phyloP scores from a whole-genome alignment of 1,140 invertebrate genomes.

The Phocides pigmalion region DNA sequence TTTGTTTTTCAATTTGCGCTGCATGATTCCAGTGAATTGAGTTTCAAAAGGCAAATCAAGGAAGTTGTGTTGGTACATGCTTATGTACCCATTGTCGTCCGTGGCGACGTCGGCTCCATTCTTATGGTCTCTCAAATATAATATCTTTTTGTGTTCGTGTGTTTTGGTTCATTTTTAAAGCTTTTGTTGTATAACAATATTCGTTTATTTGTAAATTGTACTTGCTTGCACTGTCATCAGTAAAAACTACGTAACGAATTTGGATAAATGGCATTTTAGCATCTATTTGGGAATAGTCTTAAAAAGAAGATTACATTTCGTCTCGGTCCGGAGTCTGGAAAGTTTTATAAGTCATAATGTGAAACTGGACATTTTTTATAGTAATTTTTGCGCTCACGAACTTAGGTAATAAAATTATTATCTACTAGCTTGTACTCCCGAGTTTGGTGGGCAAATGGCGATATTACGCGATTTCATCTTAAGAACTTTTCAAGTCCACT shows the following conservation, averaged over 20 bases:
- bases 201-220: slow-evolving; percentile 1
- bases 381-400: background rate
- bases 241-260: slow-evolving; percentile 31
- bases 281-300: background rate
- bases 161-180: background rate
- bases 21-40: background rate
- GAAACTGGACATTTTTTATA: background rate
- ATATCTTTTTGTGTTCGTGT: background rate
- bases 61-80: background rate
- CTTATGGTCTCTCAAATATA: background rate
- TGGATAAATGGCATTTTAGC: slow-evolving; percentile 22
- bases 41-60: background rate
- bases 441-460: no score
- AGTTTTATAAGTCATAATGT: slow-evolving; percentile 9
- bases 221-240: background rate
- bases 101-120: background rate
- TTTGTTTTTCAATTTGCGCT: background rate
- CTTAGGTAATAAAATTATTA: no score
- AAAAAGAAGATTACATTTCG: slow-evolving; percentile 9
- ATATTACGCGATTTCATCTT: no score
- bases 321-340: slow-evolving; percentile 12
- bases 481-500: no score
- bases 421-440: no score
- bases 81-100: background rate
- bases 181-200: background rate